Percentiles rank a stretch among this genome's conserved stretches.
These are phyloP conservation scores for Amblyteles armatorius DNA, from an alignment of 2,888 invertebrate genomes.

Conservation along the genomic window DNA sequence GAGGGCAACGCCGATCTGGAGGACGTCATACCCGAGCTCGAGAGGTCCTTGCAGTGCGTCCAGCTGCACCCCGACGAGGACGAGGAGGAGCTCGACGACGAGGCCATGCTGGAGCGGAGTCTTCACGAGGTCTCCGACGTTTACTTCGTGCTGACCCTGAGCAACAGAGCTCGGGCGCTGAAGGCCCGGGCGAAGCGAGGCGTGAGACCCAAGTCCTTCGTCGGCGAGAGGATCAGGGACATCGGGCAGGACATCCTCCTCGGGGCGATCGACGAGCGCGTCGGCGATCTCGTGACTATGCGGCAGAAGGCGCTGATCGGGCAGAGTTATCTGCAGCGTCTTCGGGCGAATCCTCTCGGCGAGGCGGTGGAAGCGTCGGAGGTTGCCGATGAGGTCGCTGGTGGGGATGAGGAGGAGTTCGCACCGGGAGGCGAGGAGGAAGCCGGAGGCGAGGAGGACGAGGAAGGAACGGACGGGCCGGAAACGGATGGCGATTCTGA, in stretches of 20 bases:
- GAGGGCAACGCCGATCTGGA: background rate
- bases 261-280: conserved; percentile 57
- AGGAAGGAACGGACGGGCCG: background rate
- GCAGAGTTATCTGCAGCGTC: conserved; percentile 44
- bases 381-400: too few relatives aligned
- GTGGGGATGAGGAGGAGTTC: background rate
- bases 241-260: conserved; percentile 62
- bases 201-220: conserved; percentile 20
- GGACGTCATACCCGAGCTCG: conserved; percentile 29
- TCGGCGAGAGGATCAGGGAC: conserved; percentile 6
- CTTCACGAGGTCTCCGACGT: conserved; percentile 72
- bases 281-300: conserved; percentile 48
- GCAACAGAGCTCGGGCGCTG: conserved; percentile 60
- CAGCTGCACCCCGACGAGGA: conserved; percentile 38
- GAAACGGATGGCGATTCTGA: background rate
- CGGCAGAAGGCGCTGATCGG: conserved; percentile 60
- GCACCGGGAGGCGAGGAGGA: background rate
- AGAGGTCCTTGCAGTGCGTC: conserved; percentile 56
- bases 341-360: conserved; percentile 46
- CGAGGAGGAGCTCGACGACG: conserved; percentile 51
- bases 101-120: conserved; percentile 66
- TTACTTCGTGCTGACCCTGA: conserved; percentile 63
- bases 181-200: conserved; percentile 39
- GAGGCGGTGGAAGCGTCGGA: background rate
- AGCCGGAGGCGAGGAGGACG: background rate